Evolutionary conservation across 2,113 vertebrate species (phyloP).

Genomic region (Sander lucioperca): DNA sequence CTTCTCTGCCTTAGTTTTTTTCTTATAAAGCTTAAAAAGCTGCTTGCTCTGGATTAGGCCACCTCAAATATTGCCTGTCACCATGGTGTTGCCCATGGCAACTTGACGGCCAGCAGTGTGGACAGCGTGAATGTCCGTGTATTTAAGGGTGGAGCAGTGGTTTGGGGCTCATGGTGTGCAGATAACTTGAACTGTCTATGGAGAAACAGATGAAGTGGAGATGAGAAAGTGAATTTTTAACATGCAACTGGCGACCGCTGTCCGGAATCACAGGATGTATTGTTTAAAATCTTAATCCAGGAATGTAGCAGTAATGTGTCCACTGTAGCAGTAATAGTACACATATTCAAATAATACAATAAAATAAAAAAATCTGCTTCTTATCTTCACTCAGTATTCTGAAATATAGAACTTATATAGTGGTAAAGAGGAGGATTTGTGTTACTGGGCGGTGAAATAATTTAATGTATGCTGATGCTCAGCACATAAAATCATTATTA

Average conservation of each 20-base stretch:
- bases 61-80: constrained; percentile 43
- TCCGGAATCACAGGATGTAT: neutral
- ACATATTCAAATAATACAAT: neutral
- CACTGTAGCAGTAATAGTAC: too few relatives aligned
- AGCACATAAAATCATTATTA: constrained; percentile 28
- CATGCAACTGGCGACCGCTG: neutral
- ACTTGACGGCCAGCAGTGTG: constrained; percentile 25
- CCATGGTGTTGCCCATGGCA: constrained; percentile 50
- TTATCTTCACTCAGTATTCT: neutral
- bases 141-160: neutral
- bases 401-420: neutral
- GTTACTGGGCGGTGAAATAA: constrained; percentile 10
- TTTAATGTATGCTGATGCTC: constrained; percentile 7
- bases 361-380: neutral
- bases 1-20: neutral
- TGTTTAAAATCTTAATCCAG: neutral
- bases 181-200: neutral
- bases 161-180: neutral
- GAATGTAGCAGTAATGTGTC: neutral
- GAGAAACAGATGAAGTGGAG: constrained; percentile 16
- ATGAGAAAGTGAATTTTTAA: neutral
- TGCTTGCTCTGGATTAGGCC: constrained; percentile 31
- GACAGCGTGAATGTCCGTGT: neutral
- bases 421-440: neutral
- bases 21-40: constrained; percentile 11